phyloP scores from a whole-genome alignment of 2,113 vertebrate genomes.

The Myotis brandtii region DNA sequence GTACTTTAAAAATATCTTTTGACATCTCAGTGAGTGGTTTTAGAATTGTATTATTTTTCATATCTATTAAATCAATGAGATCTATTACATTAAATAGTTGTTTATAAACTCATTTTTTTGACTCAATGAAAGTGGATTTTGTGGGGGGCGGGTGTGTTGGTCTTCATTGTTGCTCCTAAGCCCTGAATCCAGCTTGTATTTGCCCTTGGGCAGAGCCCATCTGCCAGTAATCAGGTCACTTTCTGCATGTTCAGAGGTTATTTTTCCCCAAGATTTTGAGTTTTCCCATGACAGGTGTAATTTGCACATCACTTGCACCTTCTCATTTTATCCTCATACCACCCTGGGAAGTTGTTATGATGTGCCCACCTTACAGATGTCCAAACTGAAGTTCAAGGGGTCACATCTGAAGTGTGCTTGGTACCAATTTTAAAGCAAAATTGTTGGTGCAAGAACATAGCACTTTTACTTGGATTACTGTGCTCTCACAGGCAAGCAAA shows the following conservation, averaged over 20 bases:
- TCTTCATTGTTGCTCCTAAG: conserved; percentile 65
- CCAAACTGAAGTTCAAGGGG: conserved; percentile 14
- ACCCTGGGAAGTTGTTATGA: background rate
- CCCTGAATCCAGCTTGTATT: conserved; percentile 68
- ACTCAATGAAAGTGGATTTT: background rate
- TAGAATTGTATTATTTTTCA: conserved; percentile 53
- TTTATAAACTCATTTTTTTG: background rate
- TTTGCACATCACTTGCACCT: background rate
- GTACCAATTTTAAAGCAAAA: background rate
- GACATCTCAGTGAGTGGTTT: conserved; percentile 31
- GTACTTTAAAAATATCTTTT: conserved; percentile 17
- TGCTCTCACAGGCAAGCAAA: background rate
- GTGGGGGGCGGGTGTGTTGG: background rate
- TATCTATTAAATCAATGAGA: background rate
- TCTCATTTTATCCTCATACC: background rate
- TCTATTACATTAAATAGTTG: background rate
- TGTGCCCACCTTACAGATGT: background rate
- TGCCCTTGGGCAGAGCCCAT: conserved; percentile 77
- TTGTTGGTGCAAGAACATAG: background rate
- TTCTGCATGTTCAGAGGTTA: conserved; percentile 20
- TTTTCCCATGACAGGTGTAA: background rate
- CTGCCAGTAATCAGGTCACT: conserved; percentile 61
- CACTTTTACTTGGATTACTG: background rate
- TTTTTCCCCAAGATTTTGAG: background rate
- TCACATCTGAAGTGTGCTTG: background rate